Evolutionary conservation across 2,797 vertebrate genomes (phyloP).

Genomic region (Enoplosus armatus): DNA sequence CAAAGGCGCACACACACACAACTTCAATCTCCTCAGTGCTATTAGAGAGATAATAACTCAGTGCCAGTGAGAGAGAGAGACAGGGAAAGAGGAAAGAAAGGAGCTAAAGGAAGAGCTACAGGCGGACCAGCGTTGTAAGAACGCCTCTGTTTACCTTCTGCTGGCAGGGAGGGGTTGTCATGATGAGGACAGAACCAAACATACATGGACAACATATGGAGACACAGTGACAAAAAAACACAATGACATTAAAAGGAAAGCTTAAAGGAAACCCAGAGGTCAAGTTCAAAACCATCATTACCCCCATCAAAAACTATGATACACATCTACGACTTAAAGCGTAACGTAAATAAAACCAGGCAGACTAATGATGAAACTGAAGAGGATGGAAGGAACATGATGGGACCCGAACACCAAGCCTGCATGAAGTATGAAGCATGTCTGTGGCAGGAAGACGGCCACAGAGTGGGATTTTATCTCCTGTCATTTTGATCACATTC

Average conservation of each 20-base stretch:
- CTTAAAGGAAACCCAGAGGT: constrained; percentile 37
- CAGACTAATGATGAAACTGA: constrained; percentile 27
- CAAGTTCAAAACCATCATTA: constrained; percentile 39
- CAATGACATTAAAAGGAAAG: constrained; percentile 70
- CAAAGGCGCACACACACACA: constrained; percentile 40
- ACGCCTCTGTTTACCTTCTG: constrained; percentile 87
- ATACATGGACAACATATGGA: constrained; percentile 82
- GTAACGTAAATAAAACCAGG: constrained; percentile 33
- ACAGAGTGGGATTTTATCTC: neutral
- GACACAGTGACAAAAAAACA: constrained; percentile 77
- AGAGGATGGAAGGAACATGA: constrained; percentile 32
- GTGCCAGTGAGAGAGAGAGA: constrained; percentile 38
- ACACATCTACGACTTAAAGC: constrained; percentile 23
- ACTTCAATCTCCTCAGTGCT: constrained; percentile 52
- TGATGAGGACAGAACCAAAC: constrained; percentile 85
- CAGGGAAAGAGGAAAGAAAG: constrained; percentile 27
- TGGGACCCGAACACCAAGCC: neutral
- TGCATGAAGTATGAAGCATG: neutral
- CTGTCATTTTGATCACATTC: constrained; percentile 1
- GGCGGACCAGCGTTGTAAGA: constrained; percentile 63
- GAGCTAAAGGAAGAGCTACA: constrained; percentile 58
- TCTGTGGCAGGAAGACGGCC: constrained; percentile 1
- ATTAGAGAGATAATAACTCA: constrained; percentile 52
- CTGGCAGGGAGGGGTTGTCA: constrained; percentile 83
- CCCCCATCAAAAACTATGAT: constrained; percentile 30